Conservation (phyloP, 2,113 vertebrate species). For the Tretioscincus oriximinensis region DNA sequence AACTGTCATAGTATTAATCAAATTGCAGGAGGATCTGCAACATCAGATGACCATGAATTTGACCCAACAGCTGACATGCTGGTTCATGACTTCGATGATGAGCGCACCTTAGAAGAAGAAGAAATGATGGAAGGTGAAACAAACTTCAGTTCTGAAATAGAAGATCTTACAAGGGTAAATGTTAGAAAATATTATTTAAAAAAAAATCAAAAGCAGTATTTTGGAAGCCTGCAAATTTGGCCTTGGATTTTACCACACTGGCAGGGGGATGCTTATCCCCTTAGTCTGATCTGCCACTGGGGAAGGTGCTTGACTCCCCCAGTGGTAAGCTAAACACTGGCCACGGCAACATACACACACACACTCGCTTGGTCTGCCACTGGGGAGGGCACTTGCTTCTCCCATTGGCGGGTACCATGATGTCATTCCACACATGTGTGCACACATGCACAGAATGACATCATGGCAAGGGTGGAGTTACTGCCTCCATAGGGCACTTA, state of each 20-base stretch:
- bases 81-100: conserved; percentile 97
- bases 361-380: no score
- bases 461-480: no score
- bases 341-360: no score
- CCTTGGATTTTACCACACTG: not conserved
- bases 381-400: no score
- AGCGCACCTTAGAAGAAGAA: conserved; percentile 95
- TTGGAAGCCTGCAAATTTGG: not conserved
- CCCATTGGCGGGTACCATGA: no score
- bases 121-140: conserved; percentile 95
- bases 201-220: not conserved
- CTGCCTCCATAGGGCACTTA: no score
- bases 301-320: no score
- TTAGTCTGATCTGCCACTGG: no score
- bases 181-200: conserved; percentile 16
- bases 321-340: no score
- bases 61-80: conserved; percentile 97
- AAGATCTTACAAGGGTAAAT: conserved; percentile 90
- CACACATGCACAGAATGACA: no score
- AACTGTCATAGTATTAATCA: conserved; percentile 45
- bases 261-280: no score
- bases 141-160: conserved; percentile 90
- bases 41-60: conserved; percentile 94
- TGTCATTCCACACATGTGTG: no score
- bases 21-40: conserved; percentile 82